Conservation (phyloP, 2,888 invertebrate genomes). For the Pycnomerus fuliginosus region DNA sequence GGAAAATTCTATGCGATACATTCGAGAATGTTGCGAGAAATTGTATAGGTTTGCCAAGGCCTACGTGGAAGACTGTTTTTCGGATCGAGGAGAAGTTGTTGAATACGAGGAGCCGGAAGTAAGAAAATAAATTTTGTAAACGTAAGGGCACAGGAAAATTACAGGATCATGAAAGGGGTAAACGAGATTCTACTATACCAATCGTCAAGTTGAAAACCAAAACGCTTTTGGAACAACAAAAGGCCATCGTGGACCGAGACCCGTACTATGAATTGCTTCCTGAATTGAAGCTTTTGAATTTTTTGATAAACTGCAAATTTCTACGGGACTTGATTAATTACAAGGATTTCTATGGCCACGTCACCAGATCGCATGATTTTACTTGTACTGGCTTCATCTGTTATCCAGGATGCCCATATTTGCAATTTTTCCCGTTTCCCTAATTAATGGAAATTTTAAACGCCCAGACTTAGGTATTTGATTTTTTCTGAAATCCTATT, state of each 20-base stretch:
- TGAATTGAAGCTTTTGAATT: conserved; percentile 8
- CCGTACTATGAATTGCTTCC: conserved; percentile 6
- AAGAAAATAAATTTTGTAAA: no score
- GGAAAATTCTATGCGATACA: conserved; percentile 23
- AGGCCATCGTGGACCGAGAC: conserved; percentile 1
- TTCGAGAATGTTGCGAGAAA: conserved; percentile 22
- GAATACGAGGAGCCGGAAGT: neutral
- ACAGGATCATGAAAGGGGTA: neutral
- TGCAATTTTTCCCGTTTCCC: no score
- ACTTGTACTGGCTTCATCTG: no score
- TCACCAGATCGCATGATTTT: no score
- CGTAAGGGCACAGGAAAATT: no score
- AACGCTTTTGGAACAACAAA: neutral
- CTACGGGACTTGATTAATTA: conserved; percentile 3
- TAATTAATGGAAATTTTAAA: no score
- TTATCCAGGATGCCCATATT: no score
- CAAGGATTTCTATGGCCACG: neutral
- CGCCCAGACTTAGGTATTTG: neutral
- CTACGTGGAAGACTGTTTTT: neutral
- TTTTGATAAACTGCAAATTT: conserved; percentile 7
- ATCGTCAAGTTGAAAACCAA: no score
- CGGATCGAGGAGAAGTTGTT: neutral
- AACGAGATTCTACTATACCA: no score
- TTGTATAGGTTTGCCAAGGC: conserved; percentile 12
- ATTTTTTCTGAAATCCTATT: neutral